Conservation (phyloP, 2,888 invertebrate genomes). For the Trachelus stipa region DNA sequence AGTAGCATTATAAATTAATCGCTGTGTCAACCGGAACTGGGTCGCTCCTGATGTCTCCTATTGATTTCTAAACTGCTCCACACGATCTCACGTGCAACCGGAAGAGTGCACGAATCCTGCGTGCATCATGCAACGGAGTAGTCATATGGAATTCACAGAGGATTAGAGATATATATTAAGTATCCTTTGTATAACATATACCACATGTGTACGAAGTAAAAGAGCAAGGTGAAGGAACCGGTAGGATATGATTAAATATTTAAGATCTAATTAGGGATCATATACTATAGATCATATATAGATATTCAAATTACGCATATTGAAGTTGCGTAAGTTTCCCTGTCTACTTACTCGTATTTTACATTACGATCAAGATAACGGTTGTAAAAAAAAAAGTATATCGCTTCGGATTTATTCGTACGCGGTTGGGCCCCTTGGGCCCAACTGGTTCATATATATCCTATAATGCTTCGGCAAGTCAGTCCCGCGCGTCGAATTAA, state of each 20-base stretch:
- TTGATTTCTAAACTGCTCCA: constrained; percentile 4
- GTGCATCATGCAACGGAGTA: constrained; percentile 43
- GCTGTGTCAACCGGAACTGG: constrained; percentile 33
- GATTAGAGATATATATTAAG: neutral
- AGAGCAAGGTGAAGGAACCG: neutral
- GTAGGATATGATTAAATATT: neutral
- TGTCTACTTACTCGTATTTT: neutral
- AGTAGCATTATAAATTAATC: constrained; percentile 48
- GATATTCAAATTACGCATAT: neutral
- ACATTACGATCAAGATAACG: neutral
- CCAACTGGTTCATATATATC: neutral
- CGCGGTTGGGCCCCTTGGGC: neutral
- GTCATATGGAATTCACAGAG: neutral
- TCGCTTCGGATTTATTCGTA: neutral
- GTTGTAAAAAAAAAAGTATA: neutral
- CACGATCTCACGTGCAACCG: constrained; percentile 8
- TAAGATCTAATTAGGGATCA: neutral
- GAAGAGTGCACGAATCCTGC: constrained; percentile 19
- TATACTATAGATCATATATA: neutral
- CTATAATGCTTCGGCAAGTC: neutral
- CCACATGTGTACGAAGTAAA: neutral
- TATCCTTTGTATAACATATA: neutral
- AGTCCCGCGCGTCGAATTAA: neutral
- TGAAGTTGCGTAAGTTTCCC: neutral
- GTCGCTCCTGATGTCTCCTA: neutral